These are phyloP conservation scores for Lordiphosa andalusiaca DNA, from an alignment of 2,888 invertebrate genomes.

Conservation along the genomic window DNA sequence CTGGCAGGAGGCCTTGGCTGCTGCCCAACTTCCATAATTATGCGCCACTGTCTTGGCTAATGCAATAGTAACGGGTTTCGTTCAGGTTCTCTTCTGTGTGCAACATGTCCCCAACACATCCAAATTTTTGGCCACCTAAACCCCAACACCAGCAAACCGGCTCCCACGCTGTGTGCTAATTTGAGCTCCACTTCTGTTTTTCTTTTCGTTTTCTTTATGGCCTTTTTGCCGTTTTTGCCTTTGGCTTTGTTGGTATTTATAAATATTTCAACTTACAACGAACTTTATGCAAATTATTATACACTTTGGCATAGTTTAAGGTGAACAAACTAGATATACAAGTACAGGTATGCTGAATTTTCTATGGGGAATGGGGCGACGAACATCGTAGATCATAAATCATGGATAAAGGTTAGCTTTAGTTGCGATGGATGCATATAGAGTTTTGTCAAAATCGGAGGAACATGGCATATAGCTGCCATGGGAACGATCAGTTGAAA, in stretches of 20 bases:
- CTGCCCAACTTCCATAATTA: slow-evolving; percentile 41
- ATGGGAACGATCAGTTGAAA: too few relatives aligned
- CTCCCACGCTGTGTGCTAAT: slow-evolving; percentile 78
- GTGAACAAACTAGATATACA: too few relatives aligned
- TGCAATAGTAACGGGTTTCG: slow-evolving; percentile 55
- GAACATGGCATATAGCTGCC: too few relatives aligned
- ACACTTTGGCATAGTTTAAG: too few relatives aligned
- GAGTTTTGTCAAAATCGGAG: too few relatives aligned
- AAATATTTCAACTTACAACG: slow-evolving; percentile 41
- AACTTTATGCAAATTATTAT: too few relatives aligned
- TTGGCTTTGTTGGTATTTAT: slow-evolving; percentile 52
- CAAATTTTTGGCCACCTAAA: slow-evolving; percentile 15
- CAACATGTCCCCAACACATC: slow-evolving; percentile 30
- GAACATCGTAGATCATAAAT: too few relatives aligned
- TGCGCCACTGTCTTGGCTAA: slow-evolving; percentile 49
- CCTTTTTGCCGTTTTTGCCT: slow-evolving; percentile 12
- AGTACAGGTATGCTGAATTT: too few relatives aligned
- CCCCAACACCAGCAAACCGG: slow-evolving; percentile 46
- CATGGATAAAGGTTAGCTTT: too few relatives aligned
- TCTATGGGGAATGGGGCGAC: too few relatives aligned
- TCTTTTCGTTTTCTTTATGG: slow-evolving; percentile 5
- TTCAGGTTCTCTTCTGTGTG: slow-evolving; percentile 7
- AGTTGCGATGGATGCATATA: too few relatives aligned
- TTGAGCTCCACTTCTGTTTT: slow-evolving; percentile 64
- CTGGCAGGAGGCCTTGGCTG: slow-evolving; percentile 51